phyloP scores from a whole-genome alignment of 1,140 invertebrate genomes.

The Drosophila nannoptera region DNA sequence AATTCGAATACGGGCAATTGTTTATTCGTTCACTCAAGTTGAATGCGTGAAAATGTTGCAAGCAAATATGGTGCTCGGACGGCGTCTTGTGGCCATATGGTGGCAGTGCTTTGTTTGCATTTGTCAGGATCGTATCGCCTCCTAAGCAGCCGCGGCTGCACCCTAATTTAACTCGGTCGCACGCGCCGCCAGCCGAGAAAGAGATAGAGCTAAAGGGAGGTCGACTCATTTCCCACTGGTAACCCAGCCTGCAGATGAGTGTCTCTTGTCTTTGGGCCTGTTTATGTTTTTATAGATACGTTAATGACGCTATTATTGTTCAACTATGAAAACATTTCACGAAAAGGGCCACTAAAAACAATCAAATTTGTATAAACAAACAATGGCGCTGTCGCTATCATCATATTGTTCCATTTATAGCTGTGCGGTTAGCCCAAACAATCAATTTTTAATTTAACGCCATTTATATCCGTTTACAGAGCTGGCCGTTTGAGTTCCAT shows the following conservation, averaged over 20 bases:
- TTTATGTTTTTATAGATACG: slow-evolving; percentile 77
- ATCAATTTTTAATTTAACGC: background rate
- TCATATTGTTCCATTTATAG: slow-evolving; percentile 73
- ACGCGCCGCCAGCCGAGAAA: slow-evolving; percentile 40
- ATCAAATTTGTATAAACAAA: slow-evolving; percentile 76
- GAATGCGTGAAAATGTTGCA: slow-evolving; percentile 61
- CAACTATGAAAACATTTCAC: slow-evolving; percentile 51
- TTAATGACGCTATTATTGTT: slow-evolving; percentile 76
- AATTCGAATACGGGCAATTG: slow-evolving; percentile 53
- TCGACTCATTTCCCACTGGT: slow-evolving; percentile 47
- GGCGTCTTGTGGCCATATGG: slow-evolving; percentile 69
- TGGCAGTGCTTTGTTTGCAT: slow-evolving; percentile 48
- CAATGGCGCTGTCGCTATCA: slow-evolving; percentile 59
- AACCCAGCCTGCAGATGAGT: slow-evolving; percentile 37
- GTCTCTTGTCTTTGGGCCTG: slow-evolving; percentile 60
- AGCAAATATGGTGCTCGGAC: slow-evolving; percentile 57
- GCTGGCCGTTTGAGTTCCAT: slow-evolving; percentile 76
- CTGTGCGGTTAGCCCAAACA: slow-evolving; percentile 51
- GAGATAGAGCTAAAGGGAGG: background rate
- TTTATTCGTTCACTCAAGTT: slow-evolving; percentile 47
- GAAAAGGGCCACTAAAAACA: slow-evolving; percentile 67
- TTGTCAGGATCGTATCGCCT: slow-evolving; percentile 34
- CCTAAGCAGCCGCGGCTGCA: slow-evolving; percentile 28
- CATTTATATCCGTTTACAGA: slow-evolving; percentile 49
- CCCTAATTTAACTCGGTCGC: slow-evolving; percentile 46